Percentiles rank a stretch among this genome's conserved stretches.
Evolutionary conservation across 1,140 invertebrate species (phyloP).

Genomic region (Brachionus sp.): DNA sequence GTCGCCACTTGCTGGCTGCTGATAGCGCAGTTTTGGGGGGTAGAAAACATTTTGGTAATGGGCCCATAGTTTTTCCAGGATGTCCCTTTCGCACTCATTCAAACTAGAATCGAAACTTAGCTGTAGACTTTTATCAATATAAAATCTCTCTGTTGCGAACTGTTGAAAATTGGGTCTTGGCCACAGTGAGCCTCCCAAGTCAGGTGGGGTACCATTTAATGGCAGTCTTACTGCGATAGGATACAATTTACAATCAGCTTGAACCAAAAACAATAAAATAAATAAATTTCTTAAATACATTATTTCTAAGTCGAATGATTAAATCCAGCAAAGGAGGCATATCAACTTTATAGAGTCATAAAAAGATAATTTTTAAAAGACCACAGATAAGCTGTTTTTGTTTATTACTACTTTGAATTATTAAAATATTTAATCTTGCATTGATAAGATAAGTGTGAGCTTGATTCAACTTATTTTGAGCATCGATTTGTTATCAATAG

Average conservation of each 20-base stretch:
- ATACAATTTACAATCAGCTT: neutral
- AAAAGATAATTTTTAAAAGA: neutral
- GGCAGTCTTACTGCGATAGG: constrained; percentile 43
- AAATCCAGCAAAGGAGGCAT: neutral
- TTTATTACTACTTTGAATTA: neutral
- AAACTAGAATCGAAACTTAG: neutral
- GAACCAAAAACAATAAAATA: neutral
- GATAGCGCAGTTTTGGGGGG: neutral
- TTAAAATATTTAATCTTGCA: neutral
- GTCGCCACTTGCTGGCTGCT: neutral
- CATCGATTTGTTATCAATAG: neutral
- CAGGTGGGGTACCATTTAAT: constrained; percentile 35
- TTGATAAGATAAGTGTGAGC: neutral
- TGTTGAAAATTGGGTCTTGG: neutral
- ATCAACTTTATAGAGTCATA: neutral
- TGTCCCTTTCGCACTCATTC: constrained; percentile 29
- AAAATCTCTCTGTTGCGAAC: neutral
- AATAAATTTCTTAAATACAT: neutral
- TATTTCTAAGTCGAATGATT: neutral
- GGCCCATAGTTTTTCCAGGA: neutral
- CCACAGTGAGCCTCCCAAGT: constrained; percentile 25
- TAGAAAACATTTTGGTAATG: constrained; percentile 18
- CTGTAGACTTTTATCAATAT: neutral
- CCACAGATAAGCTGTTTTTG: neutral
- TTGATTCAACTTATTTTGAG: neutral